Conservation (phyloP, 2,113 vertebrate species). For the Sylvia atricapilla region DNA sequence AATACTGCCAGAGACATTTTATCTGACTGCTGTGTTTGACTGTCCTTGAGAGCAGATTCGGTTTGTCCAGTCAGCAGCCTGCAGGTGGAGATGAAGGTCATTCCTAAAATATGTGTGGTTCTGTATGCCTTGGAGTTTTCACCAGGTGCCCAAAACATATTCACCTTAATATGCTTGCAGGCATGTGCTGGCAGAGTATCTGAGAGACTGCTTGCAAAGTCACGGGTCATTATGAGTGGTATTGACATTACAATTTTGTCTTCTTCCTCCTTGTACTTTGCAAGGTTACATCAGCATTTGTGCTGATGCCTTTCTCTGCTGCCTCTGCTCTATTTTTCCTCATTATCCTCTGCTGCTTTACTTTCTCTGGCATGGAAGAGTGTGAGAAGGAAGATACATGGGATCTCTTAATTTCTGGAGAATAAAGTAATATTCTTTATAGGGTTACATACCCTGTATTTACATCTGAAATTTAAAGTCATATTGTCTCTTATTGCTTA, state of each 20-base stretch:
- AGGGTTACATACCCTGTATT: neutral
- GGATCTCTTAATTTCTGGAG: neutral
- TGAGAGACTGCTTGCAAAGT: neutral
- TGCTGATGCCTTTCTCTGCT: neutral
- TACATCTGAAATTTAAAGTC: neutral
- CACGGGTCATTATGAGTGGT: rapidly evolving
- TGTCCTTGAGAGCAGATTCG: neutral
- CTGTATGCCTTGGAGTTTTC: neutral
- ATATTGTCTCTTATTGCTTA: neutral
- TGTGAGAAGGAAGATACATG: neutral
- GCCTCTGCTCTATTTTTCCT: neutral
- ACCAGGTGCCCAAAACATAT: rapidly evolving
- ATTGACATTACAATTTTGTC: neutral
- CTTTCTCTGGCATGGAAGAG: neutral
- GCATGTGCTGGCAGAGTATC: neutral
- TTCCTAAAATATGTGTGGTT: neutral
- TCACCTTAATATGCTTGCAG: neutral
- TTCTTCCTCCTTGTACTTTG: neutral
- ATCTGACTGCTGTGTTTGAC: neutral
- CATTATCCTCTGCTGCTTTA: neutral
- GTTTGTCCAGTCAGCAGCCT: neutral
- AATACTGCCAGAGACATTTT: neutral
- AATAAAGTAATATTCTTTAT: neutral
- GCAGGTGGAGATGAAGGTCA: neutral
- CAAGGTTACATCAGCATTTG: neutral